Base-by-base conservation (phyloP, 1,140 invertebrate species). In the Manduca sexta region DNA sequence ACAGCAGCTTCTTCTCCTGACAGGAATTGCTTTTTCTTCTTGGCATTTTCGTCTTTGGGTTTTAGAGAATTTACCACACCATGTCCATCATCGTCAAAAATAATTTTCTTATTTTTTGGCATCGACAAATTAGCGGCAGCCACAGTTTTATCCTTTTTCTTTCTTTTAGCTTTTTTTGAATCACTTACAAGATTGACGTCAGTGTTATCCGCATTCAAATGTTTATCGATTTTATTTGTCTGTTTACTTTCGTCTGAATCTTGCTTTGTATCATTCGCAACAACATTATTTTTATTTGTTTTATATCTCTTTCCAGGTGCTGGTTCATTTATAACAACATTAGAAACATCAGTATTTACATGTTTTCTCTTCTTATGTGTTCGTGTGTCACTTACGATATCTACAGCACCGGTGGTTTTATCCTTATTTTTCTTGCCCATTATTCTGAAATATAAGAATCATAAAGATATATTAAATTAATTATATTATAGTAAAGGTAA, bases 351-450 rank as follows among this genome's bases (percentile, higher is more conserved):
- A 14, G 2, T 12, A 13, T 26, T 14, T 30, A 15, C 13, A 18
- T 4, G 12, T 45, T 45, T 51, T 33, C 35, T 26, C 40, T 45
- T 51, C 11, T 33, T 46, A n/a, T 3, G 13, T 35, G 6, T 35
- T 12, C 26, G 7, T 49, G 7, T 40, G 31, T 39, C 6, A 15
- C 7, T 48, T 12, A 11, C 0, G 5, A 30, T 17, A 16, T 48
- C 16, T 14, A 18, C 12, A 12, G 10, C 15, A 7, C 13, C 53
- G 43, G 29, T 18, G 10, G 31, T 46, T 18, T 31, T 42, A 18
- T 41, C 39, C 40, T 60, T 57, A n/a, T 43, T 56, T 35, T 30
- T 55, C 48, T 62, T 69, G 1, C 59, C 65, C 65, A 68, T 68
- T 11, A 12, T 46, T 8, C 65, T 68, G 45, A 13, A 56, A 64